Evolutionary conservation across 2,113 vertebrate species (phyloP).

Genomic region (Bubo scandiacus): DNA sequence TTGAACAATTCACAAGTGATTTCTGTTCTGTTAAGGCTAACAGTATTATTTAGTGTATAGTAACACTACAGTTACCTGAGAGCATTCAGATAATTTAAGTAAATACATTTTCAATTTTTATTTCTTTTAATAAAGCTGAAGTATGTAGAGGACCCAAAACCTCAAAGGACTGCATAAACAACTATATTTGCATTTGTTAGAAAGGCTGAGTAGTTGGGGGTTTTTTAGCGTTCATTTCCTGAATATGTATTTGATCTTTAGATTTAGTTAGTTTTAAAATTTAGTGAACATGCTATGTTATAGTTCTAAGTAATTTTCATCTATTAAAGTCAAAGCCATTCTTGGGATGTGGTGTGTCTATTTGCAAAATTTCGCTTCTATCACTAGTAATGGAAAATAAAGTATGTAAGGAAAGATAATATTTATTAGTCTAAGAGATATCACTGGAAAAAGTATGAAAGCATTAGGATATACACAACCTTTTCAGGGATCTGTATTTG

Average conservation of each 20-base stretch:
- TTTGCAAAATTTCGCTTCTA: background rate
- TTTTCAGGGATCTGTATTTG: background rate
- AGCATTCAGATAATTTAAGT: background rate
- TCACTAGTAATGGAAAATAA: background rate
- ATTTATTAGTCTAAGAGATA: background rate
- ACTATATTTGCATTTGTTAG: background rate
- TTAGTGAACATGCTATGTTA: background rate
- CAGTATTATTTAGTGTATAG: background rate
- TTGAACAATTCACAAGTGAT: background rate
- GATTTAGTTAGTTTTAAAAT: background rate
- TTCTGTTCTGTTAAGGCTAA: background rate
- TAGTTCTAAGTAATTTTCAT: background rate
- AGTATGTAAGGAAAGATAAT: background rate
- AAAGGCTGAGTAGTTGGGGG: background rate
- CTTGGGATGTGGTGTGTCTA: background rate
- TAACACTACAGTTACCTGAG: background rate
- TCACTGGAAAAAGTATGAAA: background rate
- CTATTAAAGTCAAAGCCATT: background rate
- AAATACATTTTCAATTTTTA: background rate
- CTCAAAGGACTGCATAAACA: background rate
- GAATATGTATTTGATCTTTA: background rate
- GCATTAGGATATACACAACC: background rate
- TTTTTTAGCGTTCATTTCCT: background rate
- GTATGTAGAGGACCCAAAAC: background rate
- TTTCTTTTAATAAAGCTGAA: background rate